Conservation (phyloP, 2,113 vertebrate genomes). For the Coptodon bakossiorum region DNA sequence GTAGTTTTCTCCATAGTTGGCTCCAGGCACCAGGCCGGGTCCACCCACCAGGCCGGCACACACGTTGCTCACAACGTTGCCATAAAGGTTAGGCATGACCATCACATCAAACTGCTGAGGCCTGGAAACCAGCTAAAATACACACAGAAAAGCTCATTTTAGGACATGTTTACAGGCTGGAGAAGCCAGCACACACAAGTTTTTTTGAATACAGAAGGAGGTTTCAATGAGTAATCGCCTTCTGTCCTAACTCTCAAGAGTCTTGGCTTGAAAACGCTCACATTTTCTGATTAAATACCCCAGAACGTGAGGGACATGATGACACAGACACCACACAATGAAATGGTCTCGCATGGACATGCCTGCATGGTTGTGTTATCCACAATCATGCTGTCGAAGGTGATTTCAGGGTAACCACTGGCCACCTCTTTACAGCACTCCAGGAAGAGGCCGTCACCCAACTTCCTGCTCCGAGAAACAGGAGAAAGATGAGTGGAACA, state of each 20-base stretch:
- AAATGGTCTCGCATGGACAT: not conserved
- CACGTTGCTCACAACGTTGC: conserved; percentile 91
- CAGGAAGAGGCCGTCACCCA: conserved; percentile 86
- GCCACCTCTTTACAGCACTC: conserved; percentile 89
- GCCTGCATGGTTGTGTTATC: conserved; percentile 95
- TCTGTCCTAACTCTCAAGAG: not conserved
- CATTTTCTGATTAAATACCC: not conserved
- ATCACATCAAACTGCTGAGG: conserved; percentile 93
- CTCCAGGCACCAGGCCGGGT: conserved; percentile 76
- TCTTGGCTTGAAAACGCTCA: not conserved
- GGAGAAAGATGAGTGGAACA: fast-evolving
- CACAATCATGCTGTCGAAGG: conserved; percentile 87
- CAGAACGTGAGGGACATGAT: not conserved
- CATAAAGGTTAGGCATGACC: conserved; percentile 94
- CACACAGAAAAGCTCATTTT: conserved; percentile 57
- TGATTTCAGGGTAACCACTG: conserved; percentile 81
- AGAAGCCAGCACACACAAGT: conserved; percentile 23
- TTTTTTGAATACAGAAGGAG: not conserved
- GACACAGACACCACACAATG: not conserved
- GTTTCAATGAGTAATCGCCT: not conserved
- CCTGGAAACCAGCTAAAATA: conserved; percentile 80
- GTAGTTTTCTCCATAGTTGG: conserved; percentile 80
- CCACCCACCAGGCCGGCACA: conserved; percentile 87
- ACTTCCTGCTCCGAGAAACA: conserved; percentile 73
- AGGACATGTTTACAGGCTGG: conserved; percentile 74